Evolutionary conservation across 2,797 vertebrate species (phyloP).

Genomic region (Poecilia gillii): DNA sequence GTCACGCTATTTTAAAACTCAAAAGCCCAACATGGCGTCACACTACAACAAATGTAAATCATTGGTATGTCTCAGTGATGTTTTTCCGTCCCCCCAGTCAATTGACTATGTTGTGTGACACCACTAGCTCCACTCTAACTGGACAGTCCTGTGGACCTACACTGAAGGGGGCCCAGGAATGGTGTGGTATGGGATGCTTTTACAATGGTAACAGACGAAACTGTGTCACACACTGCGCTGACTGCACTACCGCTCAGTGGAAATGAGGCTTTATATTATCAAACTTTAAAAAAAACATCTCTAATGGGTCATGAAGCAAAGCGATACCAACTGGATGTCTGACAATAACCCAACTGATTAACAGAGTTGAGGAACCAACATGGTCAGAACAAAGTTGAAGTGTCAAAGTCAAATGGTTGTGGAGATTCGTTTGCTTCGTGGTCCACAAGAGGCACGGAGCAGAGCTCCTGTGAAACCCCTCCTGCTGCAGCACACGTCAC

Average conservation of each 20-base stretch:
- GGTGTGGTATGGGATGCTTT: not conserved
- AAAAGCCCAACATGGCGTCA: no score
- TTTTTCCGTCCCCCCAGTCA: not conserved
- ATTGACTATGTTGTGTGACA: not conserved
- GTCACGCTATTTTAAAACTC: not conserved
- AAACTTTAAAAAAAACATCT: not conserved
- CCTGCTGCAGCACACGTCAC: not conserved
- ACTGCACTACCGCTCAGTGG: not conserved
- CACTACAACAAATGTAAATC: not conserved
- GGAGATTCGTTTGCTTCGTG: no score
- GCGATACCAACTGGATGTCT: not conserved
- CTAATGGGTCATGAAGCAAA: not conserved
- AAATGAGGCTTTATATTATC: not conserved
- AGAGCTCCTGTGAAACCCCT: not conserved
- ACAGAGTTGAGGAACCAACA: not conserved
- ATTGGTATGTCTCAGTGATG: not conserved
- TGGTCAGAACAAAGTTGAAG: not conserved
- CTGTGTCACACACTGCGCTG: not conserved
- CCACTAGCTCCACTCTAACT: not conserved
- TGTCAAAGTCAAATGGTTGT: not conserved
- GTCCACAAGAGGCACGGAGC: not conserved
- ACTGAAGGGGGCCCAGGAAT: not conserved
- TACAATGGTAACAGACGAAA: not conserved
- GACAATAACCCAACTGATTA: not conserved
- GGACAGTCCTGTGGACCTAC: not conserved